Evolutionary conservation across 2,797 vertebrate species (phyloP).

Genomic region (Myotis findleyi): DNA sequence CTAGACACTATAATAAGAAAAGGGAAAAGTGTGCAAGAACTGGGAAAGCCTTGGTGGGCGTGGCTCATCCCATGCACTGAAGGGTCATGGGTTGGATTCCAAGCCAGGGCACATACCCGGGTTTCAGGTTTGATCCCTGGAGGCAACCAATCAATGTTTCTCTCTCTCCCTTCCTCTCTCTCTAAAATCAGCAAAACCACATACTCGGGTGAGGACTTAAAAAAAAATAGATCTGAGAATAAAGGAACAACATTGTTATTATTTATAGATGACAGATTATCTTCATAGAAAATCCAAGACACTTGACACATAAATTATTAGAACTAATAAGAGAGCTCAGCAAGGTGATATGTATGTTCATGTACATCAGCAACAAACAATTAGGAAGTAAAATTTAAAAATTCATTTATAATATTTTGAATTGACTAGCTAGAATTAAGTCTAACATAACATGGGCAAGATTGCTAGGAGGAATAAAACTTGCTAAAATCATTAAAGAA

Average conservation of each 20-base stretch:
- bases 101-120: no score
- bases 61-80: no score
- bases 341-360: neutral
- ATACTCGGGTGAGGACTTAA: no score
- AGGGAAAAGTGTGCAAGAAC: neutral
- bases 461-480: neutral
- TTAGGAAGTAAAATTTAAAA: neutral
- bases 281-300: neutral
- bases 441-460: neutral
- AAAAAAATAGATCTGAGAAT: neutral
- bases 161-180: no score
- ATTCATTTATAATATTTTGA: neutral
- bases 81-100: no score
- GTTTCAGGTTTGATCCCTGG: no score
- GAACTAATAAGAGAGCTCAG: neutral
- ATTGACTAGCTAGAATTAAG: slow-evolving; percentile 23
- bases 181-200: no score
- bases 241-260: neutral
- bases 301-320: neutral
- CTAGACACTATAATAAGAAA: neutral
- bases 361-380: neutral
- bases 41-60: neutral
- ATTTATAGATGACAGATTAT: neutral
- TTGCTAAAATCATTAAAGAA: neutral
- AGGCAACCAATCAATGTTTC: no score